Evolutionary conservation across 1,140 invertebrate genomes (phyloP), one percentile per base, ranked within the genome.

Genomic region (Orchestia grillus): DNA sequence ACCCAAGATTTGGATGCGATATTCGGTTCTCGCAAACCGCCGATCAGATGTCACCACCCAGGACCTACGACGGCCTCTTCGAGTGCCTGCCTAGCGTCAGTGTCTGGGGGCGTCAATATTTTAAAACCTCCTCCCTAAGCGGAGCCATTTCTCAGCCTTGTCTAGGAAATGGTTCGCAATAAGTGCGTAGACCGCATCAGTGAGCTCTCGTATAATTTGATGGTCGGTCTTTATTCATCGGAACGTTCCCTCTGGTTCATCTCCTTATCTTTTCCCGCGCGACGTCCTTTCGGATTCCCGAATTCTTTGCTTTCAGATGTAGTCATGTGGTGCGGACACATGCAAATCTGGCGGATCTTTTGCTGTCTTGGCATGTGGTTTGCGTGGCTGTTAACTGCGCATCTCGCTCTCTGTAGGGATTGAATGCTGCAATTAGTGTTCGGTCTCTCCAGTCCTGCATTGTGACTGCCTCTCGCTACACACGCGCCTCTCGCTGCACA

Each of bases 101-200:
- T 90, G 43, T 90, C 88, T 90, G 6, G 92, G 88, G 0, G 44
- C 41, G 4, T 91, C 87, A 6, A 41, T 91, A 91, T 91, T 91
- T 91, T 44, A 94, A 94, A 94, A 44, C 92, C 92, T 94, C 19
- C 92, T 94, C 44, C 11, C 92, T 94, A 47, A 94, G 92, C 92
- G 92, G 11, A 40, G 45, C 92, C 41, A 94, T 94, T n/a, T 94
- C 44, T 94, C 44, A 94, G n/a, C 92, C 92, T 94, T 44, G 43
- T 94, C 44, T n/a, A 11, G 88, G 88, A 91, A 91, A 91, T 91
- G 88, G 88, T 42, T 44, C 44, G 88, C 88, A 91, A 91, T 91
- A 91, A 91, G 88, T 91, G 88, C 11, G 88, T 42, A 91, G 88
- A 44, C 88, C 88, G 44, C 88, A 91, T 91, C 88, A 91, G 44